A percentile compares a stretch with the other conserved stretches of the same genome.
Evolutionary conservation across 1,140 invertebrate genomes (phyloP).

Genomic region (Orchestia grillus): DNA sequence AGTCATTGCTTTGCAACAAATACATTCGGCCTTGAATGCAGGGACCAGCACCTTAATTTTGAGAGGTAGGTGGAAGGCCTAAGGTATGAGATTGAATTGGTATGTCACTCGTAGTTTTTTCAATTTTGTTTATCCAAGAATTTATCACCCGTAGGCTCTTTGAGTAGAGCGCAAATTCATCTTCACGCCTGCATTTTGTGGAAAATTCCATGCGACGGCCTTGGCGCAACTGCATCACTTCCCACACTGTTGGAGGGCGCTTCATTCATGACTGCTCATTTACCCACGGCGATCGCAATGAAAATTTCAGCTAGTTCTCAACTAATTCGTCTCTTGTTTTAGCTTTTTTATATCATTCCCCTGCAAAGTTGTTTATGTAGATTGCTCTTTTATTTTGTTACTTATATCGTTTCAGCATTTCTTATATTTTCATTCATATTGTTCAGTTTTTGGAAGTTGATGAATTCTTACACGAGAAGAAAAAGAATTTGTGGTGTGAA

Average conservation of each 20-base stretch:
- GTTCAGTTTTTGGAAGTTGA: not conserved
- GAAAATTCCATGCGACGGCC: not conserved
- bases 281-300: not conserved
- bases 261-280: not conserved
- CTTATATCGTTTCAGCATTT: not conserved
- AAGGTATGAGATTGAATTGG: not conserved
- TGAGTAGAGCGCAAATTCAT: not conserved
- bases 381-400: not conserved
- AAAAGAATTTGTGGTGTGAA: too few species aligned
- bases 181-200: slow-evolving; percentile 17
- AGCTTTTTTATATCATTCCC: too few species aligned
- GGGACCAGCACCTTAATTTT: not conserved
- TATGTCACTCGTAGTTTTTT: not conserved
- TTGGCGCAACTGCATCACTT: not conserved
- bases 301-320: not conserved
- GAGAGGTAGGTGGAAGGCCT: not conserved
- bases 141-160: not conserved
- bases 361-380: too few species aligned
- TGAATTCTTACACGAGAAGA: too few species aligned
- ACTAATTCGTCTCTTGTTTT: not conserved
- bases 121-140: not conserved
- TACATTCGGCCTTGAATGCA: not conserved
- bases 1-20: slow-evolving; percentile 8
- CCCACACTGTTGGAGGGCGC: not conserved
- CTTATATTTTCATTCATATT: not conserved